Base-by-base conservation (phyloP, 2,113 vertebrate species). In the Chrysemys picta region DNA sequence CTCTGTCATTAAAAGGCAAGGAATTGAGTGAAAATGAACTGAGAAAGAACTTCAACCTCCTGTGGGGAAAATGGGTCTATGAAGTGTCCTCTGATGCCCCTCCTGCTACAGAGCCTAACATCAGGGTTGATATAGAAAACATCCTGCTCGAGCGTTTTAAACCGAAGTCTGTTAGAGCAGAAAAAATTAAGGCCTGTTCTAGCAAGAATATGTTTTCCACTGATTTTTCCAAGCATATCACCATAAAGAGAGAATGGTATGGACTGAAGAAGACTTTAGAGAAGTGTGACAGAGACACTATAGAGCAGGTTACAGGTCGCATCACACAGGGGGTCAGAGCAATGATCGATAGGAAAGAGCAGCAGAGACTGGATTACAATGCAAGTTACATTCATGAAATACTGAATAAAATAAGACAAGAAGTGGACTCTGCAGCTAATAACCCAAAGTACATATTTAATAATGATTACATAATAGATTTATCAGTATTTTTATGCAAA, bases 321-420 rank as follows among this genome's bases (percentile, higher is more conserved):
- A 95, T 97, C 62, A 0, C n/a, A 29, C 65, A 49, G 31, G 88
- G 9, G 50, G 84, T 95, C 80, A 24, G 42, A 29, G 56, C 80
- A 80, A 93, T 53, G 54, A 92, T 98, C 62, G 78, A 38, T 10
- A 11, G 22, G 5, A 96, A 88, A 45, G 89, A 91, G 57, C 57
- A 14, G 4, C 42, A 76, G 42, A 53, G 82, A 47, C 17, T 47
- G 21, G 97, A 95, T 94, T 97, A 98, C 22, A 82, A 87, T 87
- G 1, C 25, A 31, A 93, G 9, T 80, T 93, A 97, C 59, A 97
- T 98, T 80, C 25, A 95, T 87, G 80, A 97, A 91, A 95, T 98
- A 31, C 82, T 93, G 31, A 54, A 24, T n/a, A 52, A 84, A 69
- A 94, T 98, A 38, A n/a, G 93, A 16, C 1, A 8, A 1, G 42